phyloP scores from a whole-genome alignment of 2,888 invertebrate genomes.

The Branchellion lobata region DNA sequence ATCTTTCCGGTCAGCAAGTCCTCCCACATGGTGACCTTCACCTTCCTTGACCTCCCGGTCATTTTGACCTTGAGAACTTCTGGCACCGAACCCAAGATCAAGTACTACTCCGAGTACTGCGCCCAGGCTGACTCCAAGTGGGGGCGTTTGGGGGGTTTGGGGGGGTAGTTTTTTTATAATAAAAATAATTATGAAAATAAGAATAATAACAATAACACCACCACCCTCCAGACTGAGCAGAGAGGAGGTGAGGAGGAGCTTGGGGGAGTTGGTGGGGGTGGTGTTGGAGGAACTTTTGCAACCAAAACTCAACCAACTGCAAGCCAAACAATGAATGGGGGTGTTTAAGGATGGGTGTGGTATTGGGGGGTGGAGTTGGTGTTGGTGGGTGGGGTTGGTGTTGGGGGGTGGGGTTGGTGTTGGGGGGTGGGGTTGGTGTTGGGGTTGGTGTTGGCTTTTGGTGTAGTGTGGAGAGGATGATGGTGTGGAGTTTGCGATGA shows the following conservation, averaged over 20 bases:
- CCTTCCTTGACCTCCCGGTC: slow-evolving; percentile 77
- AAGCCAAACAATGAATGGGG: background rate
- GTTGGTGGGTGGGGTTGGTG: background rate
- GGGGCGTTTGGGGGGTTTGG: background rate
- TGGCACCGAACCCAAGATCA: slow-evolving; percentile 98
- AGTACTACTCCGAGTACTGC: slow-evolving; percentile 81
- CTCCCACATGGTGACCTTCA: slow-evolving; percentile 90
- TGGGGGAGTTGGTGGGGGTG: slow-evolving; percentile 24
- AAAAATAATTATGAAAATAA: too few species aligned
- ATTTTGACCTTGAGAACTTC: slow-evolving; percentile 87
- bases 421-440: background rate
- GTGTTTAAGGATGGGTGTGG: background rate
- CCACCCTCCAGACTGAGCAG: background rate
- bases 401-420: background rate
- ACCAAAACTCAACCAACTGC: slow-evolving; percentile 25
- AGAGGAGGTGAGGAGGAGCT: background rate
- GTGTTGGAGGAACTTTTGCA: slow-evolving; percentile 30
- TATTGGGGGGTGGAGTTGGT: background rate
- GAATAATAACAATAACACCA: too few species aligned
- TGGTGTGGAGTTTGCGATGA: background rate
- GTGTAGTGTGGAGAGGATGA: background rate
- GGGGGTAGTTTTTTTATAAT: background rate
- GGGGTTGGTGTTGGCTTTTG: background rate
- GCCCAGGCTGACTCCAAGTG: slow-evolving; percentile 58
- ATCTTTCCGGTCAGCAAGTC: slow-evolving; percentile 64